Evolutionary conservation across 2,888 invertebrate genomes (phyloP).

Genomic region (Chaitophorus viminalis): DNA sequence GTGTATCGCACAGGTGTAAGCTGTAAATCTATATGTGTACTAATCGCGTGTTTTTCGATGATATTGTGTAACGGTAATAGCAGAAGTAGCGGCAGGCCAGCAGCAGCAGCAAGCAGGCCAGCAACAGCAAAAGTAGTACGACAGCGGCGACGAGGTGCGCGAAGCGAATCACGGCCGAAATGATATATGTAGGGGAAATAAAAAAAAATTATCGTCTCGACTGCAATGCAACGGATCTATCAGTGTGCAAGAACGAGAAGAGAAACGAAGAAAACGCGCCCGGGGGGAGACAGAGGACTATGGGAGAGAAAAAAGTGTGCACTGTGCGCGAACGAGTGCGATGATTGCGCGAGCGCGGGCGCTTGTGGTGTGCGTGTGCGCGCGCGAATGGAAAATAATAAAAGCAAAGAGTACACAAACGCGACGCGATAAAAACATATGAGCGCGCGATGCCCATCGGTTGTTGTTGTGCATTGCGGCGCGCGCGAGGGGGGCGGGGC

Average conservation of each 20-base stretch:
- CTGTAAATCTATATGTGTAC: too few species aligned
- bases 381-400: neutral
- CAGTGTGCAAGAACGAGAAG: conserved; percentile 1
- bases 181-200: neutral
- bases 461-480: neutral
- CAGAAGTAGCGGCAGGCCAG: neutral
- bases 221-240: conserved; percentile 27
- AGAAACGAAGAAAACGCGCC: neutral
- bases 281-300: too few species aligned
- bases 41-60: neutral
- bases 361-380: neutral
- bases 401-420: conserved; percentile 61
- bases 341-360: neutral
- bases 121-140: too few species aligned
- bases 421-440: conserved; percentile 56
- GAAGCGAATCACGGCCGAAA: neutral
- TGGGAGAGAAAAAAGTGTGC: neutral
- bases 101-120: too few species aligned
- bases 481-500: neutral
- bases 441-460: conserved; percentile 11
- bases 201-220: conserved; percentile 2
- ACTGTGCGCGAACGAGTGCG: neutral
- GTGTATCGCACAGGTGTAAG: too few species aligned
- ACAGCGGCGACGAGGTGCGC: neutral
- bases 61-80: neutral